Conservation (phyloP, 2,797 vertebrate species). For the Anas acuta region DNA sequence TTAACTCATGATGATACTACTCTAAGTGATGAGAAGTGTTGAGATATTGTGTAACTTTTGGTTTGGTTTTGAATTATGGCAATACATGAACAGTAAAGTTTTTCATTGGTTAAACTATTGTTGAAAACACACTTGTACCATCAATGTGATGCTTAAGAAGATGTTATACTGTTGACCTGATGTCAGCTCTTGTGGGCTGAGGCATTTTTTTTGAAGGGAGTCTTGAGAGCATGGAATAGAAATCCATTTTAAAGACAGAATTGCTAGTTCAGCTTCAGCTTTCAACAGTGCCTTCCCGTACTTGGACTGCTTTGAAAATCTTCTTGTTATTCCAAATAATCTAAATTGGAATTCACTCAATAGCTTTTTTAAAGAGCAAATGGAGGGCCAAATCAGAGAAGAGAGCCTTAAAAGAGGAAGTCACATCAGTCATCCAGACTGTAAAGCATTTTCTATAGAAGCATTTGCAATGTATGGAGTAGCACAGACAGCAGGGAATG, state of each 20-base stretch:
- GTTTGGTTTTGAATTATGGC: slow-evolving; percentile 17
- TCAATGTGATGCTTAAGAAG: slow-evolving; percentile 8
- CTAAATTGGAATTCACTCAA: not conserved
- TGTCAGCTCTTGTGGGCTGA: not conserved
- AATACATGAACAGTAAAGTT: not conserved
- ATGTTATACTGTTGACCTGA: not conserved
- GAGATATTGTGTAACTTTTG: not conserved
- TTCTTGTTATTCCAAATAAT: slow-evolving; percentile 17
- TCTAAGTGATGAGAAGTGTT: not conserved
- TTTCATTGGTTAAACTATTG: not conserved
- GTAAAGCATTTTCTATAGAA: not conserved
- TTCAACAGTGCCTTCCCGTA: slow-evolving; percentile 22
- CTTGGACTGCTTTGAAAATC: slow-evolving; percentile 10
- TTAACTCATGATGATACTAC: not conserved
- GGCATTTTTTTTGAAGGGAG: not conserved
- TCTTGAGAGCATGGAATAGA: slow-evolving; percentile 30
- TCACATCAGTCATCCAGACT: not conserved
- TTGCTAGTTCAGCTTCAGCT: not conserved
- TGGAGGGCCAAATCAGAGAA: not conserved
- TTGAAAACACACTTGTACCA: not conserved
- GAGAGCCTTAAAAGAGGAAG: not conserved
- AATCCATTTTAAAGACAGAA: slow-evolving; percentile 31
- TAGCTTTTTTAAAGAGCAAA: not conserved
- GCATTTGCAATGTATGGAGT: not conserved
- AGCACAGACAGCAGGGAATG: not conserved